Conservation (phyloP, 2,797 vertebrate species). For the Botia almorhae region DNA sequence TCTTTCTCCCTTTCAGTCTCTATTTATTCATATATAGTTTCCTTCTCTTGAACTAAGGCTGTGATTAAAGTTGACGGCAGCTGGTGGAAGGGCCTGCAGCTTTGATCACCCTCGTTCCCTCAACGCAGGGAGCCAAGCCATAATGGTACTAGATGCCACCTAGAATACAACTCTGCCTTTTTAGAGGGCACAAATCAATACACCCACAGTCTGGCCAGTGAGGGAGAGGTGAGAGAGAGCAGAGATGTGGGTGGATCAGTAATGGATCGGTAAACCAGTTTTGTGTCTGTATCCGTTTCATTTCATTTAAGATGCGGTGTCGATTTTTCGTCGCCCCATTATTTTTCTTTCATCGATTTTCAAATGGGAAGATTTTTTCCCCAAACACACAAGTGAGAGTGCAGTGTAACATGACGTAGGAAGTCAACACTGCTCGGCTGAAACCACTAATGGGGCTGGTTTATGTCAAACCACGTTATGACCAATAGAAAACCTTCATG, state of each 20-base stretch:
- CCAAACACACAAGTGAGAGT: conserved; percentile 9
- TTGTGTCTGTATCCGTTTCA: conserved; percentile 43
- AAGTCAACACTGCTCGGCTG: conserved; percentile 23
- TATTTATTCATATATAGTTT: conserved; percentile 13
- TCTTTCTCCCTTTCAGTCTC: neutral
- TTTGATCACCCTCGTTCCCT: conserved; percentile 17
- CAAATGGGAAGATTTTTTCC: conserved; percentile 23
- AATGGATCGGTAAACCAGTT: conserved; percentile 41
- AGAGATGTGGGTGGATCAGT: conserved; percentile 22
- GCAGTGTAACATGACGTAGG: conserved; percentile 30
- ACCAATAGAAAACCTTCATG: conserved; percentile 58
- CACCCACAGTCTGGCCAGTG: neutral
- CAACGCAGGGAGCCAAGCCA: conserved; percentile 34
- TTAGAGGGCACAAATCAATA: conserved; percentile 53
- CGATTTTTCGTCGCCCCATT: conserved; percentile 21
- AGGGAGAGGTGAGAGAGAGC: conserved; percentile 49
- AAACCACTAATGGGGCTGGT: conserved; percentile 65
- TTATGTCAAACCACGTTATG: conserved; percentile 52
- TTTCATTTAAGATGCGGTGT: conserved; percentile 10
- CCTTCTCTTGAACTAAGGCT: conserved; percentile 44
- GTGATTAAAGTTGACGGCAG: conserved; percentile 50
- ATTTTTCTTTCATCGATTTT: conserved; percentile 36
- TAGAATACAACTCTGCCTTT: conserved; percentile 35
- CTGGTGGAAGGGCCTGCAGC: conserved; percentile 27
- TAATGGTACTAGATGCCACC: conserved; percentile 38